A percentile compares a stretch with the other conserved stretches of the same genome.
Conservation (phyloP, 2,888 invertebrate species). For the Drosophila mayaguana region DNA sequence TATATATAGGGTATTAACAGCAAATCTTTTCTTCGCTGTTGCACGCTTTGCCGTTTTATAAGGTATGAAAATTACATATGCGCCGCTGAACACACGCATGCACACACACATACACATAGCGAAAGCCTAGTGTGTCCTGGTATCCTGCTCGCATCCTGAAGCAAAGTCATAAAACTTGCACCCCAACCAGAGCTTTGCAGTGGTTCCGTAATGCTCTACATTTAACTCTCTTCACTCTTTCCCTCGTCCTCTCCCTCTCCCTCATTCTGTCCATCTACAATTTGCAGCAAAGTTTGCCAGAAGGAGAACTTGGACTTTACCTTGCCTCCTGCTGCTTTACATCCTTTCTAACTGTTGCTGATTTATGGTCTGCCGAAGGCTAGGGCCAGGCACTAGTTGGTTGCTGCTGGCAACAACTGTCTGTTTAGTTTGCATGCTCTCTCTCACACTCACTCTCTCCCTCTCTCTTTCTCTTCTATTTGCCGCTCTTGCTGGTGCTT, state of each 20-base stretch:
- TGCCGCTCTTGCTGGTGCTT: not conserved
- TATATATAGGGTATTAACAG: not conserved
- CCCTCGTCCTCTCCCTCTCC: not conserved
- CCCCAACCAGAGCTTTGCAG: slow-evolving; percentile 28
- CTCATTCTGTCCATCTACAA: slow-evolving; percentile 10
- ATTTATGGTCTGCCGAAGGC: slow-evolving; percentile 51
- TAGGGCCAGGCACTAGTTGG: not conserved
- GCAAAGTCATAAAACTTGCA: slow-evolving; percentile 54
- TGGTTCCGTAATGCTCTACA: slow-evolving; percentile 13
- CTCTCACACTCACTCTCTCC: not conserved
- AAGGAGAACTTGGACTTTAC: slow-evolving; percentile 26
- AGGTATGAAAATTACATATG: slow-evolving; percentile 68
- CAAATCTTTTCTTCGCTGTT: slow-evolving; percentile 29
- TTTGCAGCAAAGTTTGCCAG: slow-evolving; percentile 20
- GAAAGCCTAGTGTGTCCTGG: slow-evolving; percentile 15
- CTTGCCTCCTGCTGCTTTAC: slow-evolving; percentile 29
- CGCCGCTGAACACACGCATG: slow-evolving; percentile 7
- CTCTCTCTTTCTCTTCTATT: not conserved
- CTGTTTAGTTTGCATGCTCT: slow-evolving; percentile 61
- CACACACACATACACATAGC: not conserved
- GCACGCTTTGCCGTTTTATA: slow-evolving; percentile 46
- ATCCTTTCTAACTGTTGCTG: slow-evolving; percentile 66
- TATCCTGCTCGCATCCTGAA: slow-evolving; percentile 20
- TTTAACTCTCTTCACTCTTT: not conserved
- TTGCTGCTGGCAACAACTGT: slow-evolving; percentile 25